phyloP scores from a whole-genome alignment of 2,113 vertebrate species.

The Neotoma lepida region DNA sequence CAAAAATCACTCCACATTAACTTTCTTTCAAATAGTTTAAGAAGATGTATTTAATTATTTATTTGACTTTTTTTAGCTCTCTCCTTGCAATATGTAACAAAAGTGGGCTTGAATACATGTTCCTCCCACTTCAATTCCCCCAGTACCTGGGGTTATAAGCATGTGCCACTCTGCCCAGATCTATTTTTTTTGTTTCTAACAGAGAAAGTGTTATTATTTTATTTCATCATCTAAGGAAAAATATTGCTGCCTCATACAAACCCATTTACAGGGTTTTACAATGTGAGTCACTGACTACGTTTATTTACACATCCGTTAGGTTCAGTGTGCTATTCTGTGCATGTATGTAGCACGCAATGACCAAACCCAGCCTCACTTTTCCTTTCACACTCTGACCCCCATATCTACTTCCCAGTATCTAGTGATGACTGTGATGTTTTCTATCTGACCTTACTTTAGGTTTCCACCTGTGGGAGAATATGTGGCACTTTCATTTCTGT shows the following conservation, averaged over 20 bases:
- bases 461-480: background rate
- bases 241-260: background rate
- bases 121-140: background rate
- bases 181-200: background rate
- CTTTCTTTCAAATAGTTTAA: background rate
- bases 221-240: background rate
- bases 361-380: background rate
- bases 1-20: background rate
- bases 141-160: background rate
- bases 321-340: background rate
- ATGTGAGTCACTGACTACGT: no score
- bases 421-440: background rate
- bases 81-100: background rate
- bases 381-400: no score
- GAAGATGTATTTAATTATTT: background rate
- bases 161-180: background rate
- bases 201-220: background rate
- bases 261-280: background rate
- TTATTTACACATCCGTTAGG: background rate
- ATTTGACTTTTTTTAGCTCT: background rate
- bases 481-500: background rate
- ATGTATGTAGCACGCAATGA: background rate
- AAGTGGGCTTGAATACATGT: background rate
- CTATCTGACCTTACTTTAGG: background rate
- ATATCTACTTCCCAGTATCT: background rate